Base-by-base conservation (phyloP, 30 jellyfish, hydroid and myxozoan genomes). In the Chrysaora quinquecirrha region DNA sequence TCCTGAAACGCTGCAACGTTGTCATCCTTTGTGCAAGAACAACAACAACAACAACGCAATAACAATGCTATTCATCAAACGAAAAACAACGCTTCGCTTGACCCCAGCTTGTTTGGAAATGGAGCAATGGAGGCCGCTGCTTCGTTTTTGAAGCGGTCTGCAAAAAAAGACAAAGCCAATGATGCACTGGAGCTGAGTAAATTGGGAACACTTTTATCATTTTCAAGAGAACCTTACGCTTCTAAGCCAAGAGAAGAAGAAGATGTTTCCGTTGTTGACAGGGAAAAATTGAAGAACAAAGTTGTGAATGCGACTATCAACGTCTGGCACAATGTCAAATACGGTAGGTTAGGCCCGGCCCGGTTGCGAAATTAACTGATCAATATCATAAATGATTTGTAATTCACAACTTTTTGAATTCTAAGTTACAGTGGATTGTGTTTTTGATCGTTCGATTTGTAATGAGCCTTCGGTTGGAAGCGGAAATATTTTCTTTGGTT, bases 261-360 rank as follows among this genome's bases (percentile, higher is more conserved):
- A 46, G 85, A 82, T 4, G 11, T 14, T 52, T 68, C 92, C 1
- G 43, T 70, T 46, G 29, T 70, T 20, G 92, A 82, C 56, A 82
- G 62, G 49, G 92, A 75, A 16, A 82, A 82, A 43, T 12, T 69
- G 48, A 82, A 82, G 77, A 66, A 65, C 33, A 80, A 80, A 66
- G 89, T 66, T 23, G 54, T 38, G 11, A 52, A 19, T 52, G 87
- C 74, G 64, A 71, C 87, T 70, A 62, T 87, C 80, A 65, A 77
- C 64, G 99, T 94, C 19, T 95, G 99, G 99, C 88, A 88, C 73
- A 95, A 95, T 69, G 97, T 95, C 33, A 95, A 95, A 82, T 95
- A 95, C 82, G 99, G 99, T 95, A 75, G 73, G 95, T n/a, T 23
- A 2, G 7, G 22, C 58, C 23, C 3, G 21, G 6, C 16, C 30